phyloP scores from a whole-genome alignment of 2,888 invertebrate species.

The Stenotaenia linearis region DNA sequence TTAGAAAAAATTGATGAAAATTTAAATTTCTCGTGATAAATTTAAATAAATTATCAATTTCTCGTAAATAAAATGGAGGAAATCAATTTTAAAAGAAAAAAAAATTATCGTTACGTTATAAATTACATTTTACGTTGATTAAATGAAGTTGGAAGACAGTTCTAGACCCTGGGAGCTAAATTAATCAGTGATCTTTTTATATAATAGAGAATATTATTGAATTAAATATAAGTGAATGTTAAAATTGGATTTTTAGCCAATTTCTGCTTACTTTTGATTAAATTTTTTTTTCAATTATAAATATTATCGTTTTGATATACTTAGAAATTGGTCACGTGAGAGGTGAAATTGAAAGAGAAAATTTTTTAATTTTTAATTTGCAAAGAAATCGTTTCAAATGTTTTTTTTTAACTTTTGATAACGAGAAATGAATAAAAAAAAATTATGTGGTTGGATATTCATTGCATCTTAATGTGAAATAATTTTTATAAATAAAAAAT shows the following conservation, averaged over 20 bases:
- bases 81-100: neutral
- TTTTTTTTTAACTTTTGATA: too few relatives aligned
- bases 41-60: neutral
- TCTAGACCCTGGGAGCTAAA: constrained; percentile 17
- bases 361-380: neutral
- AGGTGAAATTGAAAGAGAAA: neutral
- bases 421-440: too few relatives aligned
- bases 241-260: neutral
- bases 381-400: too few relatives aligned
- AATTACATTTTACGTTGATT: neutral
- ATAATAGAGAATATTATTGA: neutral
- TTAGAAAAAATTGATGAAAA: neutral
- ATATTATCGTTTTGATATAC: neutral
- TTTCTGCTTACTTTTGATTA: neutral
- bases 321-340: neutral
- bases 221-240: neutral
- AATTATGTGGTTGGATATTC: neutral
- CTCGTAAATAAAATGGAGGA: neutral
- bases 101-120: neutral
- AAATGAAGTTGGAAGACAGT: constrained; percentile 8
- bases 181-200: neutral
- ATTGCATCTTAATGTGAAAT: neutral
- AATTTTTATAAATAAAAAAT: neutral
- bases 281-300: neutral
- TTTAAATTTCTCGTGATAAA: neutral